These are phyloP conservation scores for Promerops cafer DNA, from an alignment of 2,113 vertebrate genomes.

Conservation along the genomic window DNA sequence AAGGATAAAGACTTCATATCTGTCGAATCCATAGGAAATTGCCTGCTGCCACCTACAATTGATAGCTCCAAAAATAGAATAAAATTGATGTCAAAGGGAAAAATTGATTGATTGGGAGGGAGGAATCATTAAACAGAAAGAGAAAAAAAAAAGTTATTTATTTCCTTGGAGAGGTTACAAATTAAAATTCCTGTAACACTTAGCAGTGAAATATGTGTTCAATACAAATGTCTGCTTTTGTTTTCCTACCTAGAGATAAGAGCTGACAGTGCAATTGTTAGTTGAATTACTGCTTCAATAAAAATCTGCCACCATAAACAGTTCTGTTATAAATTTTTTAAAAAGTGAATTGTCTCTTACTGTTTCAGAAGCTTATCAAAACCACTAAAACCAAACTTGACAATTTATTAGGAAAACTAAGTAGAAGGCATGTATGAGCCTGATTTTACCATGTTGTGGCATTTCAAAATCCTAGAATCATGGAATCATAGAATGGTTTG, in stretches of 20 bases:
- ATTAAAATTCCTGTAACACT: conserved; percentile 6
- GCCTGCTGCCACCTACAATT: neutral
- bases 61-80: conserved; percentile 1
- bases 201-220: conserved; percentile 20
- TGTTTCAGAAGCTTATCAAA: conserved; percentile 2
- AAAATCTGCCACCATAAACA: conserved; percentile 14
- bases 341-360: neutral
- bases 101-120: neutral
- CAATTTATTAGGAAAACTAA: neutral
- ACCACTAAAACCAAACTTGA: neutral
- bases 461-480: neutral
- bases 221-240: neutral
- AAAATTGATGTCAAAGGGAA: conserved; percentile 12
- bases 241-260: conserved; percentile 7
- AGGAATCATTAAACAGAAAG: neutral
- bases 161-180: conserved; percentile 37
- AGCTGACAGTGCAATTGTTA: neutral
- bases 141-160: neutral
- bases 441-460: neutral
- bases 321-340: neutral
- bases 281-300: conserved; percentile 28
- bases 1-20: neutral
- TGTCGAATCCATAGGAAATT: neutral
- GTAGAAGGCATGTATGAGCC: neutral
- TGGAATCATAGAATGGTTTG: neutral